phyloP scores from a whole-genome alignment of 1,140 invertebrate genomes.

The Monomorium pharaonis region DNA sequence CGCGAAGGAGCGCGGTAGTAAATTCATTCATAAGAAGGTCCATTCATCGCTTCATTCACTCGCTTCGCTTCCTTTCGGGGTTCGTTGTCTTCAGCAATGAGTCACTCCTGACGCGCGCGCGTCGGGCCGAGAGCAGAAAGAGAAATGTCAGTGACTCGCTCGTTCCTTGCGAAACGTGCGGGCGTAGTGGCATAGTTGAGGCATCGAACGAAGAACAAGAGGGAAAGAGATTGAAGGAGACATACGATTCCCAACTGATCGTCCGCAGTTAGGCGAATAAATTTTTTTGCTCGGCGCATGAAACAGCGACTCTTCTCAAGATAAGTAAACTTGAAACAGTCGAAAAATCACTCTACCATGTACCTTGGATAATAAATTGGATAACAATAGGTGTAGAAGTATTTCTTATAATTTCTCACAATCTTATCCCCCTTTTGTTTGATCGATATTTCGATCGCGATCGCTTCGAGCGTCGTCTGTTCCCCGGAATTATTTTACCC shows the following conservation, averaged over 20 bases:
- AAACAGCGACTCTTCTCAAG: not conserved
- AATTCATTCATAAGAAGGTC: conserved; percentile 72
- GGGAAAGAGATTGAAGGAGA: not conserved
- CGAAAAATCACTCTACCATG: too few relatives aligned
- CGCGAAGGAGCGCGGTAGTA: conserved; percentile 60
- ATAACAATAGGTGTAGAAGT: not conserved
- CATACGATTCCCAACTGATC: not conserved
- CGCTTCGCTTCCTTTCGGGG: conserved; percentile 74
- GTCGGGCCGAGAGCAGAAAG: conserved; percentile 43
- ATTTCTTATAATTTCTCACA: too few relatives aligned
- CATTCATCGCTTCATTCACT: conserved; percentile 74
- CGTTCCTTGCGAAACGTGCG: conserved; percentile 53
- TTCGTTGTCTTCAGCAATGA: conserved; percentile 75
- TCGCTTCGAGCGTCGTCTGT: not conserved
- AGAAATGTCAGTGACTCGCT: conserved; percentile 72
- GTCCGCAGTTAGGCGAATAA: not conserved
- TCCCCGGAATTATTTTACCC: not conserved
- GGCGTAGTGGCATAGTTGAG: not conserved
- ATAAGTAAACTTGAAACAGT: too few relatives aligned
- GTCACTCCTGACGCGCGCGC: conserved; percentile 59
- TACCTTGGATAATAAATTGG: not conserved
- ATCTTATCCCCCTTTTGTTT: not conserved
- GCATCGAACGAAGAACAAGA: not conserved
- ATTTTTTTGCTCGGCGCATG: not conserved
- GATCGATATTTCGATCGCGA: not conserved